A percentile compares a stretch with the other conserved stretches of the same genome.
Conservation (phyloP, 35 echinoderm and acorn worm genomes). For the Heliocidaris erythrogramma region DNA sequence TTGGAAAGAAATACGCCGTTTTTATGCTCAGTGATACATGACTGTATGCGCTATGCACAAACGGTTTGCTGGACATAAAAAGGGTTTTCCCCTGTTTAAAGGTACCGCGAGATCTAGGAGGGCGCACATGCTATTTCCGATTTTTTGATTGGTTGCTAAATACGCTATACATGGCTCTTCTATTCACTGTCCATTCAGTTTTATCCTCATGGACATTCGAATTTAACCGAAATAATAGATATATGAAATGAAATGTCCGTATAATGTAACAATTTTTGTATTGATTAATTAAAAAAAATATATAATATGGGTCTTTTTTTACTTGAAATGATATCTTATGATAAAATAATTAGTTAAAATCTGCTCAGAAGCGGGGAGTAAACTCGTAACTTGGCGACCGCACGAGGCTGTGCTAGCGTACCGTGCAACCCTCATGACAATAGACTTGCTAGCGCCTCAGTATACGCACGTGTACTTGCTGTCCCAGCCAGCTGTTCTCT, state of each 20-base stretch:
- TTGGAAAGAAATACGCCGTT: no score
- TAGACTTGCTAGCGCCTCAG: background rate
- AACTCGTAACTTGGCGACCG: background rate
- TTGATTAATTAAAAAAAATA: no score
- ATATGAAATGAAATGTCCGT: background rate
- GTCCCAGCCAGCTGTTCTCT: background rate
- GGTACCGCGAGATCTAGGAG: constrained; percentile 29
- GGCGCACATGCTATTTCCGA: constrained; percentile 23
- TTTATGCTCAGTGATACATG: background rate
- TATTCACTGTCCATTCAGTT: background rate
- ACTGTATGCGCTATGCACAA: background rate
- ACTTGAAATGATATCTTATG: background rate
- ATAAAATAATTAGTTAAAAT: background rate
- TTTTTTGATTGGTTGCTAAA: constrained; percentile 66
- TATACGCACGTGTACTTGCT: background rate
- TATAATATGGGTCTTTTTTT: background rate
- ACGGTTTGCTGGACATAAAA: background rate
- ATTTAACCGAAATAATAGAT: background rate
- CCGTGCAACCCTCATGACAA: background rate
- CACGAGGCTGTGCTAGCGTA: constrained; percentile 35
- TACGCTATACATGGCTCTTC: constrained; percentile 50
- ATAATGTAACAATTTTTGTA: no score
- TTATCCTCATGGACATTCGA: background rate
- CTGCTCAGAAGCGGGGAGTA: background rate
- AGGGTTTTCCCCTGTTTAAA: constrained; percentile 45